Evolutionary conservation across 2,888 invertebrate genomes (phyloP).

Genomic region (Meteorus colon): DNA sequence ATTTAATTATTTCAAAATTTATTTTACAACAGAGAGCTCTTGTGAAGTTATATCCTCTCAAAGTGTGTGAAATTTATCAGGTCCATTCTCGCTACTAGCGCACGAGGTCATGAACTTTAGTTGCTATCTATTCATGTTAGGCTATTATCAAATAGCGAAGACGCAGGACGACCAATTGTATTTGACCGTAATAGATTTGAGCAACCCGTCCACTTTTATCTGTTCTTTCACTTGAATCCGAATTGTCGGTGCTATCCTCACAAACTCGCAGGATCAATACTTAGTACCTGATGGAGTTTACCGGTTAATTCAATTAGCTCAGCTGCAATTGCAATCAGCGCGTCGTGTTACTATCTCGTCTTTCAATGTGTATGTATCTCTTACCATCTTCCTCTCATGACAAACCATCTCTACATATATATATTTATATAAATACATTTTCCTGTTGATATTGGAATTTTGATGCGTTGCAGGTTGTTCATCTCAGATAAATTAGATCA

Average conservation of each 20-base stretch:
- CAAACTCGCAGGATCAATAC: slow-evolving; percentile 46
- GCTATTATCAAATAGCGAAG: background rate
- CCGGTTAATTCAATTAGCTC: slow-evolving; percentile 53
- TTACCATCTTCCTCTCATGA: background rate
- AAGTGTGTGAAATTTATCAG: background rate
- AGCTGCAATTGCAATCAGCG: slow-evolving; percentile 34
- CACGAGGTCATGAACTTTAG: slow-evolving; percentile 10
- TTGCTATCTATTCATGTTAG: background rate
- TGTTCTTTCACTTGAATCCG: background rate
- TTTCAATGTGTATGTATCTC: background rate
- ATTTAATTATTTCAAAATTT: background rate
- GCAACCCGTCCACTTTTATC: slow-evolving; percentile 24
- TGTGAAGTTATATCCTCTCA: background rate
- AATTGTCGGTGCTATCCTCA: slow-evolving; percentile 20
- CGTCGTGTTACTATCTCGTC: slow-evolving; percentile 18
- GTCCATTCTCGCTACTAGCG: background rate
- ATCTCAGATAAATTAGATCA: background rate
- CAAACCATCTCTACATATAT: background rate
- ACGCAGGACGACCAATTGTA: background rate
- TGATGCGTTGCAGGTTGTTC: background rate
- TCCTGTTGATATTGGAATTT: background rate
- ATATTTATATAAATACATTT: background rate
- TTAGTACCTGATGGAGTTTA: slow-evolving; percentile 43
- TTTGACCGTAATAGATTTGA: slow-evolving; percentile 26
- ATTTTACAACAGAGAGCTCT: background rate